phyloP scores from a whole-genome alignment of 2,113 vertebrate species.

The Bubalus kerabau region DNA sequence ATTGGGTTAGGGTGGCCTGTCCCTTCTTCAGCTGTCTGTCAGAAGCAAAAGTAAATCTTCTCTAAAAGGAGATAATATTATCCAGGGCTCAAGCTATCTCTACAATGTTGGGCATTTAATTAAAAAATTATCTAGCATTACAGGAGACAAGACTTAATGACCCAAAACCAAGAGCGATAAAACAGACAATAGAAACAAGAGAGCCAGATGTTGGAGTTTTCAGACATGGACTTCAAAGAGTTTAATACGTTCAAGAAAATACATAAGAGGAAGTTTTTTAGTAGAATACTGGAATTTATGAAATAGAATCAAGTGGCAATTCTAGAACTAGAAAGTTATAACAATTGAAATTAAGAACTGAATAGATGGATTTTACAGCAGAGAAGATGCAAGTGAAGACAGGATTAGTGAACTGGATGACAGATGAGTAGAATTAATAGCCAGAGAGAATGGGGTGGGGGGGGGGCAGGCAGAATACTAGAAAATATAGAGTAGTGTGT shows the following conservation, averaged over 20 bases:
- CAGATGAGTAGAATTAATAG: not conserved
- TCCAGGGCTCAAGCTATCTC: not conserved
- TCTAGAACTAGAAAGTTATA: not conserved
- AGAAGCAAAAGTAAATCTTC: not conserved
- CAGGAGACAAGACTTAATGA: not conserved
- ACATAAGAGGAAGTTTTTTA: not conserved
- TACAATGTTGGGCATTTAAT: not conserved
- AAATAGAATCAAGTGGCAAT: not conserved
- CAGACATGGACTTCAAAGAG: not conserved
- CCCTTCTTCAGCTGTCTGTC: not conserved
- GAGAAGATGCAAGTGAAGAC: not conserved
- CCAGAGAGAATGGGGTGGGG: not conserved
- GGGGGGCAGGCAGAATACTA: fast-evolving
- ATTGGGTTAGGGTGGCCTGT: not conserved
- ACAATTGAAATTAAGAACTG: not conserved
- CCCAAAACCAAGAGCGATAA: not conserved
- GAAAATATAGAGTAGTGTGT: not conserved
- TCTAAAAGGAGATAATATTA: not conserved
- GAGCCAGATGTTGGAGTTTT: not conserved
- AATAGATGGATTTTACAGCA: not conserved
- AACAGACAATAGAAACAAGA: not conserved
- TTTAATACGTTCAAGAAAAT: not conserved
- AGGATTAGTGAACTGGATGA: not conserved
- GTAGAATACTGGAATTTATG: not conserved
- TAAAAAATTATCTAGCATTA: not conserved